These are phyloP conservation scores for Misgurnus anguillicaudatus DNA, from an alignment of 2,113 vertebrate genomes.

Conservation along the genomic window DNA sequence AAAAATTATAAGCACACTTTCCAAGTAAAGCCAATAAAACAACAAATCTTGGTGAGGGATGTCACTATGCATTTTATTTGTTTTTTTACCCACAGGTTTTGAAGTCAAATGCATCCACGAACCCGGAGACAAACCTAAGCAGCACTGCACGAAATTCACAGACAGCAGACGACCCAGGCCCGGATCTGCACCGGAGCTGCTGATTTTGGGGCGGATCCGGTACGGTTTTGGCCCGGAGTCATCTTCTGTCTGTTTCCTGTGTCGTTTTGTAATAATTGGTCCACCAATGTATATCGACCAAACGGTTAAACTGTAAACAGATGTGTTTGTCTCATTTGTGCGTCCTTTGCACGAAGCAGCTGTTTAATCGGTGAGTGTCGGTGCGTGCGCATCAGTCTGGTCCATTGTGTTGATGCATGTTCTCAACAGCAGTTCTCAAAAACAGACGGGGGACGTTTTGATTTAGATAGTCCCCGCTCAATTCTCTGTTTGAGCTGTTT, in stretches of 20 bases:
- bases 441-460: slow-evolving; percentile 55
- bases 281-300: slow-evolving; percentile 48
- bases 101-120: neutral
- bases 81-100: neutral
- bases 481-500: slow-evolving; percentile 69
- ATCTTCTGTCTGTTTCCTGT: slow-evolving; percentile 38
- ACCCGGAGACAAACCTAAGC: slow-evolving; percentile 65
- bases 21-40: neutral
- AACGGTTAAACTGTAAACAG: slow-evolving; percentile 58
- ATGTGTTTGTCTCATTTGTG: slow-evolving; percentile 68
- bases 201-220: too few relatives aligned
- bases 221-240: neutral
- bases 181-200: too few relatives aligned
- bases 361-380: slow-evolving; percentile 58
- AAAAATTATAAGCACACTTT: slow-evolving; percentile 33
- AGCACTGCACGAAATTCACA: slow-evolving; percentile 60
- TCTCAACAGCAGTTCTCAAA: slow-evolving; percentile 63
- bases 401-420: slow-evolving; percentile 75
- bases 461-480: slow-evolving; percentile 41
- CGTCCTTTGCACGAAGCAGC: slow-evolving; percentile 72
- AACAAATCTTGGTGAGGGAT: neutral
- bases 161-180: too few relatives aligned
- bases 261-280: slow-evolving; percentile 58
- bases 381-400: slow-evolving; percentile 21
- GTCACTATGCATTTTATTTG: slow-evolving; percentile 37